Base-by-base conservation (phyloP, 2,888 invertebrate genomes). In the Atherix ibis region DNA sequence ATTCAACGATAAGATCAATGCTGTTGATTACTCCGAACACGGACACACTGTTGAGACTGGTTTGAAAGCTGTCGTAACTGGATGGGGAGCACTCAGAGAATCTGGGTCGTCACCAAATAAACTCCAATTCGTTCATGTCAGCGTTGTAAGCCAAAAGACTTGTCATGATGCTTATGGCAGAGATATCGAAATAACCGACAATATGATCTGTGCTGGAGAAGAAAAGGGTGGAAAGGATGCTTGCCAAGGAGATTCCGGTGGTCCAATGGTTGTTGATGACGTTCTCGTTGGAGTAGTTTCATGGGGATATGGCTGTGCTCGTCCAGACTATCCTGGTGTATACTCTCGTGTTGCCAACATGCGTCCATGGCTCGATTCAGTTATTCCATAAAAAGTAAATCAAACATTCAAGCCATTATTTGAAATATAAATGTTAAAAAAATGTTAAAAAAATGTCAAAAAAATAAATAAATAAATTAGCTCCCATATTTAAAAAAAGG, bases 291-390 rank as follows among this genome's bases (percentile, higher is more conserved):
- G 66, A 4, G 47, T 65, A 15, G 62, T 65, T 0, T 65, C 64
- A 2, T 66, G 64, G 65, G 65, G 65, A 2, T 50, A 60, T 13
- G 65, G 65, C 1, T 66, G 66, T 43, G 66, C 54, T 3, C 46
- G 56, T 1, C 52, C 55, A 3, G 58, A 57, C 4, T n/a, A n/a
- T n/a, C n/a, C n/a, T n/a, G n/a, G n/a, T n/a, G n/a, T n/a, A n/a
- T n/a, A n/a, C n/a, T n/a, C 28, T 10, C 16, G 25, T 29, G 36
- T 36, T 3, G n/a, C n/a, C n/a, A n/a, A n/a, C n/a, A n/a, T n/a
- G n/a, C n/a, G n/a, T n/a, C n/a, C n/a, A n/a, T n/a, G n/a, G n/a
- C n/a, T n/a, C n/a, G n/a, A n/a, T n/a, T n/a, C n/a, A n/a, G n/a
- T n/a, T n/a, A n/a, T n/a, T n/a, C n/a, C n/a, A 12, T 9, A 27